These are phyloP conservation scores for Adelges cooleyi DNA, from an alignment of 1,140 invertebrate genomes.

Conservation along the genomic window DNA sequence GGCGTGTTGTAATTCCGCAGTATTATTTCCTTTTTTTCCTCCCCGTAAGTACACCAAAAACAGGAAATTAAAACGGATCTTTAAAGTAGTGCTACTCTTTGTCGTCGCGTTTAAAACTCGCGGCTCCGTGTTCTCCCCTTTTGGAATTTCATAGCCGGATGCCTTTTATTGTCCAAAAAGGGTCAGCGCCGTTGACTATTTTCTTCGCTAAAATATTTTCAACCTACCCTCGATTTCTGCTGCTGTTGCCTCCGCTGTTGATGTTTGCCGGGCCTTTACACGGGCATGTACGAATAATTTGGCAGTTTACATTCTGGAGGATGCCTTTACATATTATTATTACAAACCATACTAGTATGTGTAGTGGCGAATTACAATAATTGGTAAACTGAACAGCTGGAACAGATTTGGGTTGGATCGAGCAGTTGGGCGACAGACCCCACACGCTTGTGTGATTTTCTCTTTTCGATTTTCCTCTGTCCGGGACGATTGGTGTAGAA, in stretches of 20 bases:
- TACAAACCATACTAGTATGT: background rate
- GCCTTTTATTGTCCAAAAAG: slow-evolving; percentile 1
- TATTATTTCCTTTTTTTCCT: too few species aligned
- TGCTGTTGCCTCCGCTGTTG: too few species aligned
- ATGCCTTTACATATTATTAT: background rate
- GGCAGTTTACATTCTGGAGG: background rate
- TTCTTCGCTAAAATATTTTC: slow-evolving; percentile 5
- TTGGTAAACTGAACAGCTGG: background rate
- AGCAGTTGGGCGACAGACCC: background rate
- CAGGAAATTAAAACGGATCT: slow-evolving; percentile 17
- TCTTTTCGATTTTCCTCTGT: too few species aligned
- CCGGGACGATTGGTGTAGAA: too few species aligned
- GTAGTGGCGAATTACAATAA: background rate
- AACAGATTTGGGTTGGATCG: background rate
- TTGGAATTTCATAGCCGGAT: slow-evolving; percentile 14
- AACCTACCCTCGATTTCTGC: slow-evolving; percentile 2
- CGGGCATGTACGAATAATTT: slow-evolving; percentile 24
- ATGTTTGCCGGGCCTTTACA: too few species aligned
- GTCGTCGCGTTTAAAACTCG: slow-evolving; percentile 1
- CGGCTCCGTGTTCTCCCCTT: background rate
- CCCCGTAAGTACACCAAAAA: too few species aligned
- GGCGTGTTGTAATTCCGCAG: too few species aligned
- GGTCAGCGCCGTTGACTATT: background rate
- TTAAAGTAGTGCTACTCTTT: background rate
- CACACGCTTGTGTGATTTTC: too few species aligned